Base-by-base conservation (phyloP, 2,888 invertebrate species). In the Litoditis marina region DNA sequence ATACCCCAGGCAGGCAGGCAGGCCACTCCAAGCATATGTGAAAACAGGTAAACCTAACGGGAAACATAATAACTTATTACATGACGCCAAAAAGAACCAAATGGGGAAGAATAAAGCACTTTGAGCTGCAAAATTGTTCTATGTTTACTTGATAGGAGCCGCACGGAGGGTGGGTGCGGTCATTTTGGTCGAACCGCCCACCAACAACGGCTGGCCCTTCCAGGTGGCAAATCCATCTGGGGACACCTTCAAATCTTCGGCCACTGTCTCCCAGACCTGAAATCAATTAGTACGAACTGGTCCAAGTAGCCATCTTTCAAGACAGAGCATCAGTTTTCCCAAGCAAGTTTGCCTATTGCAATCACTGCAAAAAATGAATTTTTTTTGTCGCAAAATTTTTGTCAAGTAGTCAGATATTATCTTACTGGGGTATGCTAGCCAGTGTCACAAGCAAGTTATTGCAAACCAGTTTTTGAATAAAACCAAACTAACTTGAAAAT, bases 221-320 rank as follows among this genome's bases (percentile, higher is more conserved):
- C 74, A 77, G 19, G 64, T 59, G 44, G 76, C 77, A 34, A 60
- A 60, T n/a, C 80, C 80, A 16, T 74, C 74, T 7, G 66, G 58
- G 8, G 73, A 74, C 25, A 81, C 81, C 46, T 71, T 74, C 64
- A 81, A 63, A 63, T 79, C 75, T 56, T 73, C 77, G 27, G 77
- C 73, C 22, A 81, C 77, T 1, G 76, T 74, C 62, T 82, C 82
- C 82, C 82, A 82, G 49, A 82, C 64, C 69, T 73, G 51, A 31
- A 69, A 57, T 16, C 7, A 28, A 31, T n/a, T n/a, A n/a, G n/a
- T n/a, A n/a, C n/a, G n/a, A n/a, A n/a, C n/a, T n/a, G n/a, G n/a
- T n/a, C n/a, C n/a, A n/a, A n/a, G n/a, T n/a, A n/a, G n/a, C n/a
- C n/a, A n/a, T n/a, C n/a, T n/a, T n/a, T n/a, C n/a, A n/a, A n/a